Conservation (phyloP, 1,140 invertebrate species). For the Trigoniulus corallinus region DNA sequence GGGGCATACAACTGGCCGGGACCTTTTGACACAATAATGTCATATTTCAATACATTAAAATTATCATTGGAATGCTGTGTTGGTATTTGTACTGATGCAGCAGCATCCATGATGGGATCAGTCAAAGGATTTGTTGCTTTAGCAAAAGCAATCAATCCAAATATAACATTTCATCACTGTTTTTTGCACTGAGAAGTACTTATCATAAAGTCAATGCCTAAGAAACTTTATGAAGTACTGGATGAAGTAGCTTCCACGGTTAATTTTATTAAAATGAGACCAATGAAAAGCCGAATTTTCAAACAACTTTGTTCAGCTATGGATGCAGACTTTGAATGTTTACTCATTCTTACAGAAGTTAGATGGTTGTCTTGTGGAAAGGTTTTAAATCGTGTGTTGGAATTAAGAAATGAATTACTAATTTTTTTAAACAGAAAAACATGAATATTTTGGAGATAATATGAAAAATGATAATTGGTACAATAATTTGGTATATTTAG, state of each 20-base stretch:
- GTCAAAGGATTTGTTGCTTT: not conserved
- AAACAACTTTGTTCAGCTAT: constrained; percentile 7
- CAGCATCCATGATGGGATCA: not conserved
- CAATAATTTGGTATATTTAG: constrained; percentile 2
- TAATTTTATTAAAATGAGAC: constrained; percentile 6
- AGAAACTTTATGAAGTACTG: not conserved
- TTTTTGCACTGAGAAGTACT: constrained; percentile 9
- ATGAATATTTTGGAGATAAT: constrained; percentile 1
- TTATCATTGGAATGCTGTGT: constrained; percentile 2
- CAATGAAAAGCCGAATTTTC: constrained; percentile 3
- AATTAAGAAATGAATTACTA: constrained; percentile 4
- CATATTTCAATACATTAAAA: not conserved
- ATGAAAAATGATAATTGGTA: constrained; percentile 1
- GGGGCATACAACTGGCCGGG: not conserved
- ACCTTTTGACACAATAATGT: not conserved
- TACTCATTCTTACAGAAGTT: constrained; percentile 7
- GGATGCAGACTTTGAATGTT: constrained; percentile 2
- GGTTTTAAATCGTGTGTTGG: constrained; percentile 3
- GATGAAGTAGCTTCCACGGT: constrained; percentile 5
- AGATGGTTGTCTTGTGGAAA: constrained; percentile 6
- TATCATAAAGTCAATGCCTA: not conserved
- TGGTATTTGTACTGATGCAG: not conserved
- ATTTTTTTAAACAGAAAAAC: not conserved
- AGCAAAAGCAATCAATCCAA: not conserved
- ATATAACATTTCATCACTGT: constrained; percentile 2